Evolutionary conservation across 2,797 vertebrate species (phyloP).

Genomic region (Centropyge bicolor): DNA sequence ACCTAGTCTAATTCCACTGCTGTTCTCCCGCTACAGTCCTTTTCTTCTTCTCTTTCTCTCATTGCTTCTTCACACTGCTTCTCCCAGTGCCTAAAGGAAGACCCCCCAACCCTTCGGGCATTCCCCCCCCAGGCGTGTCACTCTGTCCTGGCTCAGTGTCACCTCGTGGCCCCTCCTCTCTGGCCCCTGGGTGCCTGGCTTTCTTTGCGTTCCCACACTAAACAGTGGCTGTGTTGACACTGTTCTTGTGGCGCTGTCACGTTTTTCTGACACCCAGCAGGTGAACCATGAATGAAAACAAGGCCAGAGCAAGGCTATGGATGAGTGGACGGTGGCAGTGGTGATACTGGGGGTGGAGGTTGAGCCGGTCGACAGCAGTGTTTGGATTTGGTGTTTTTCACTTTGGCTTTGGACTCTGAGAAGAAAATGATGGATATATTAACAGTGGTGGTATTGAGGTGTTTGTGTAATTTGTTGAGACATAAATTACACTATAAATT

Average conservation of each 20-base stretch:
- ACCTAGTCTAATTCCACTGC: slow-evolving; percentile 30
- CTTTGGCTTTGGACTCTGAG: background rate
- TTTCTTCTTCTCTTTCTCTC: background rate
- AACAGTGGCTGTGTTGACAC: slow-evolving; percentile 72
- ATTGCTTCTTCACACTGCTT: slow-evolving; percentile 15
- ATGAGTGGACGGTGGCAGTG: slow-evolving; percentile 6
- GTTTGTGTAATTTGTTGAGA: background rate
- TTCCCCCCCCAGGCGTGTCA: slow-evolving; percentile 19
- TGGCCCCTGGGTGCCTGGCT: slow-evolving; percentile 42
- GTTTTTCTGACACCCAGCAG: slow-evolving; percentile 53
- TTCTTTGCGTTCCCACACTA: slow-evolving; percentile 70
- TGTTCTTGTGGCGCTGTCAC: slow-evolving; percentile 40
- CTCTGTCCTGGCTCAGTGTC: slow-evolving; percentile 33
- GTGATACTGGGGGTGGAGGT: background rate
- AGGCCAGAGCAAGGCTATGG: slow-evolving; percentile 30
- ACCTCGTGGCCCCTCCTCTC: slow-evolving; percentile 41
- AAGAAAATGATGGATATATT: background rate
- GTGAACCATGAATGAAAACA: slow-evolving; percentile 56
- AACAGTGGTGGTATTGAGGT: background rate
- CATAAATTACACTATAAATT: background rate
- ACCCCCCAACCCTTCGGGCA: background rate
- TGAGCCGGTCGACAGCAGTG: background rate
- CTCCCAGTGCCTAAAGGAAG: background rate
- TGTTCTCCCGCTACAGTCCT: background rate
- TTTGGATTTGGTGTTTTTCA: background rate